Evolutionary conservation across 2,888 invertebrate species (phyloP), one percentile per base, ranked within the genome.

Genomic region (Leucania comma): DNA sequence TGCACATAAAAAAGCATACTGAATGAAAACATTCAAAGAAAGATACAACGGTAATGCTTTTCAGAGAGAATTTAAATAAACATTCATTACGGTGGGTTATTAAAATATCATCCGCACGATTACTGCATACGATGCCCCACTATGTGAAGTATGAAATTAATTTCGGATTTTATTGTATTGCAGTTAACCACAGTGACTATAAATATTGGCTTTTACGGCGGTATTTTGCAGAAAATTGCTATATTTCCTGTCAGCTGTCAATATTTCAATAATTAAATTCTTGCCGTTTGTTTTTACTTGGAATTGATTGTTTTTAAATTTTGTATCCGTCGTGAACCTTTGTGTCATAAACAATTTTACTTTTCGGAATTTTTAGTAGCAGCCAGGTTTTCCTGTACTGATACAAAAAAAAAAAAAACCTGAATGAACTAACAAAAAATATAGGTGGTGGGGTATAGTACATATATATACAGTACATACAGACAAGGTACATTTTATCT

Each of bases 71-170:
- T 60, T 68, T 46, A 56, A 56, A 68, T 29, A 60, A 46, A 68
- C 17, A 60, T 56, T 50, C 1, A 78, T 38, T 24, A 38, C 14
- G 5, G 29, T 22, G 12, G 4, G 70, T 61, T 53, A 70, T 78
- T 70, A 78, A 57, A 69, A 74, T 29, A 69, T 24, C 24, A 35
- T 61, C 57, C 26, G 17, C 60, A 57, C 57, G 42, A 46, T 72
- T 59, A 77, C 26, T 61, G 70, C 24, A 46, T 10, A 56, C 56
- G 56, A 61, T 56, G n/a, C 17, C 3, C 26, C 12, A 24, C 24
- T 24, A 42, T 10, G 69, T 70, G 61, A 70, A 78, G 51, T 70
- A 29, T 61, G 46, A 70, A 74, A 78, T 74, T 57, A 57, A 48
- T 70, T 22, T 38, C 51, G 12, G 35, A 59, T 74, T 61, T 46